Evolutionary conservation across 1,140 invertebrate genomes (phyloP).

Genomic region (Leptinotarsa undecemlineata): DNA sequence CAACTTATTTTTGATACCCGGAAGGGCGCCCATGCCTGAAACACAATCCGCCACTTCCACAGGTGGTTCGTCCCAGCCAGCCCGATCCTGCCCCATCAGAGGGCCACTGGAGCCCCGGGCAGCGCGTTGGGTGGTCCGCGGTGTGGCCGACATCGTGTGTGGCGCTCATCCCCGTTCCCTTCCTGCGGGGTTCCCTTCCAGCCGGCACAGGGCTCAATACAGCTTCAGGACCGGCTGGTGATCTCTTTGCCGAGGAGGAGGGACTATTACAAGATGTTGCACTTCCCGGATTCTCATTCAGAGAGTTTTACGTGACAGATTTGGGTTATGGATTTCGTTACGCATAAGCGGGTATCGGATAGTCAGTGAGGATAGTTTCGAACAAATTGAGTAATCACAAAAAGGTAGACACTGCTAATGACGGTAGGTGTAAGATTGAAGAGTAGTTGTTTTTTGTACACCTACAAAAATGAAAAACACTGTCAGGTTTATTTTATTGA

Average conservation of each 20-base stretch:
- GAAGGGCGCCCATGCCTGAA: not conserved
- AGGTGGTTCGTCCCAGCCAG: not conserved
- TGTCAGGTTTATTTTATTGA: too few relatives aligned
- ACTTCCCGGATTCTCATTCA: not conserved
- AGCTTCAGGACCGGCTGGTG: not conserved
- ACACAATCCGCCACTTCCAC: not conserved
- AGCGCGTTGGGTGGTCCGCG: constrained; percentile 50
- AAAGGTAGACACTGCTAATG: too few relatives aligned
- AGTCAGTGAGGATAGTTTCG: too few relatives aligned
- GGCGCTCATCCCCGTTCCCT: constrained; percentile 29
- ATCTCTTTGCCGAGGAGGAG: not conserved
- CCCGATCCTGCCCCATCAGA: constrained; percentile 4
- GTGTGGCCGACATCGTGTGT: constrained; percentile 49
- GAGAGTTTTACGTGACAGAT: too few relatives aligned
- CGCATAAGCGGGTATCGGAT: too few relatives aligned
- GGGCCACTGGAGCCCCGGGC: constrained; percentile 26
- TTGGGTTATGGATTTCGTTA: too few relatives aligned
- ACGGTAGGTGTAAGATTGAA: too few relatives aligned
- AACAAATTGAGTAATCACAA: too few relatives aligned
- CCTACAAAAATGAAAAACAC: too few relatives aligned
- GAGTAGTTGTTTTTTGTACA: too few relatives aligned
- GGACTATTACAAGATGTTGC: not conserved
- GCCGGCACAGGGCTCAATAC: constrained; percentile 1
- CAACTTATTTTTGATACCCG: not conserved
- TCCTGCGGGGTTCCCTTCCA: constrained; percentile 15